Evolutionary conservation across 2,797 vertebrate species (phyloP).

Genomic region (Hapalemur alaotrensis): DNA sequence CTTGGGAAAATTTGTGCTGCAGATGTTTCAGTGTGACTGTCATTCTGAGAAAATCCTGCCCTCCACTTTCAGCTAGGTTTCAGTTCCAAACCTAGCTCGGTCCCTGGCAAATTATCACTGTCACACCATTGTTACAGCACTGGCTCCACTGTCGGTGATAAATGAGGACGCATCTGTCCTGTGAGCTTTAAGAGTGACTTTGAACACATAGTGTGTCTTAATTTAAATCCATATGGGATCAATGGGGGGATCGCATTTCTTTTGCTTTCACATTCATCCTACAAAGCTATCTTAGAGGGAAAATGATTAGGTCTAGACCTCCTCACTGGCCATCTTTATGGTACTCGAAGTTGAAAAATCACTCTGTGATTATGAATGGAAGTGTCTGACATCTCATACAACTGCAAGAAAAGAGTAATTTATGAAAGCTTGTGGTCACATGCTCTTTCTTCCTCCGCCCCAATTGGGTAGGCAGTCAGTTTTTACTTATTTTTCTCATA

Average conservation of each 20-base stretch:
- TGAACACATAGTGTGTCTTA: conserved; percentile 62
- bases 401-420: not conserved
- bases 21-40: not conserved
- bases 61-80: not conserved
- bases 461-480: not conserved
- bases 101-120: not conserved
- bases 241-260: conserved; percentile 41
- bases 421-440: not conserved
- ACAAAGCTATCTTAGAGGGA: not conserved
- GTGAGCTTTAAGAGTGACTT: conserved; percentile 45
- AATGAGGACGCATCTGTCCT: conserved; percentile 41
- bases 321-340: not conserved
- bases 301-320: conserved; percentile 29
- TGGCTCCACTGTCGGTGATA: not conserved
- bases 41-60: not conserved
- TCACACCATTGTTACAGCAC: not conserved
- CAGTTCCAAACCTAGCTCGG: not conserved
- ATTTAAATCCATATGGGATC: conserved; percentile 58
- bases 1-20: not conserved
- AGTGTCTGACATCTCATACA: not conserved
- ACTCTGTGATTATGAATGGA: not conserved
- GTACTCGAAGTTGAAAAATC: conserved; percentile 13
- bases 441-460: not conserved
- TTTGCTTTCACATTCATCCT: conserved; percentile 36
- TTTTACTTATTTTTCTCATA: not conserved